Evolutionary conservation across 2,113 vertebrate genomes (phyloP).

Genomic region (Lamprologus speciosus): DNA sequence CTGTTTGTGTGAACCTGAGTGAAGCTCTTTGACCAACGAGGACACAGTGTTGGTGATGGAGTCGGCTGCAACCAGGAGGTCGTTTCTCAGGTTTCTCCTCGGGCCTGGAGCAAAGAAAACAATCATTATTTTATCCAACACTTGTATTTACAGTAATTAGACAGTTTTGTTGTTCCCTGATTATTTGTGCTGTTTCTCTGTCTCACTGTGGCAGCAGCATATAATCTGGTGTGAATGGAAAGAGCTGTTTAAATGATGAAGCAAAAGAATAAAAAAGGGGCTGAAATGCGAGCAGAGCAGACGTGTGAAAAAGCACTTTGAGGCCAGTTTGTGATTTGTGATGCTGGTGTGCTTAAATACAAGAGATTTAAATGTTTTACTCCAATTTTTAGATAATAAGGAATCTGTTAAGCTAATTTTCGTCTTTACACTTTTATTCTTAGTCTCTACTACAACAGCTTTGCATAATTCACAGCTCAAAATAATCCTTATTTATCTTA

Average conservation of each 20-base stretch:
- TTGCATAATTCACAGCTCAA: not conserved
- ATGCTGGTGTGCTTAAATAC: not conserved
- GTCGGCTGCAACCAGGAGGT: slow-evolving; percentile 92
- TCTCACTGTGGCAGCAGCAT: not conserved
- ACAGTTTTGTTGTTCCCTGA: not conserved
- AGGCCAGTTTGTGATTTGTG: not conserved
- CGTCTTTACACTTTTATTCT: not conserved
- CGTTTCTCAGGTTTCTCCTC: slow-evolving; percentile 87
- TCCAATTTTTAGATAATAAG: not conserved
- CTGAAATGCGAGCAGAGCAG: not conserved
- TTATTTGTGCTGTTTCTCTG: not conserved
- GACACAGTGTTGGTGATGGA: slow-evolving; percentile 98
- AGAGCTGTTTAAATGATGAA: not conserved
- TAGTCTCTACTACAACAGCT: not conserved
- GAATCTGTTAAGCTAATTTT: not conserved
- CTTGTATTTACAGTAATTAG: not conserved
- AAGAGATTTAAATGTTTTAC: not conserved
- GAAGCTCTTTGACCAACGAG: slow-evolving; percentile 94
- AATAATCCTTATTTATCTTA: not conserved
- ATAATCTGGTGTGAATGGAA: not conserved
- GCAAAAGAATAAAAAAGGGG: not conserved
- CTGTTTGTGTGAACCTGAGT: slow-evolving; percentile 76
- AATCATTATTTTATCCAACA: not conserved
- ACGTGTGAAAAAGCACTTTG: not conserved
- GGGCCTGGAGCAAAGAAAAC: slow-evolving; percentile 68